Evolutionary conservation across 2,113 vertebrate genomes (phyloP), one percentile per base, ranked within the genome.

Genomic region (Vireo altiloquus): DNA sequence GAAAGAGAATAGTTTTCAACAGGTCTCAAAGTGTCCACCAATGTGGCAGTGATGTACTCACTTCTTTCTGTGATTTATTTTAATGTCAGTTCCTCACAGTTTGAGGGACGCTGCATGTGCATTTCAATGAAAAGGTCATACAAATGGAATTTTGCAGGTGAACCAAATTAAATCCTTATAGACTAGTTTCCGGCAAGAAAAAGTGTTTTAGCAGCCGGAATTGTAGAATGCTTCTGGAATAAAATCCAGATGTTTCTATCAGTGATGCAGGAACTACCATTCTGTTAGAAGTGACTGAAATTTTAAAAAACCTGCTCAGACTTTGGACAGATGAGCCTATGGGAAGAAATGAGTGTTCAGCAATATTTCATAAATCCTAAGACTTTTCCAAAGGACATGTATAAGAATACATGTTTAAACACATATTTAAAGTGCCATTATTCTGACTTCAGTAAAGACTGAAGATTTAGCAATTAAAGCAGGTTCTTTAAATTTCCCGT

Each of bases 241-340:
- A 82, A 95, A 94, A 85, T 82, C 87, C 93, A 96, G 92, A 92
- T 95, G 95, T 92, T 75, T 59, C 39, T 42, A 21, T 65, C 53
- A 53, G 46, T 42, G 49, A 15, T 56, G 42, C 53, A 87, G 83
- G 57, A 95, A 25, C 20, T 25, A 20, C 56, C 65, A 33, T 68
- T 81, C 68, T 63, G 6, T 61, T 85, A 83, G 12, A 72, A 83
- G 37, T 52, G 47, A 71, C 2, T 49, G 77, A 91, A 87, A 84
- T 71, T 82, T 60, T 68, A 56, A 82, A 52, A 56, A 84, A 40
- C 61, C 31, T 82, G 25, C 20, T 66, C 56, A 76, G 83, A 56
- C 72, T 71, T 75, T 25, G 25, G 61, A 69, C 52, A 75, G 77
- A 90, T 91, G 24, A 81, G 17, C 30, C 47, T 27, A 5, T 13